Conservation (phyloP, 1,140 invertebrate species). For the Pygmarrhopalites habei region DNA sequence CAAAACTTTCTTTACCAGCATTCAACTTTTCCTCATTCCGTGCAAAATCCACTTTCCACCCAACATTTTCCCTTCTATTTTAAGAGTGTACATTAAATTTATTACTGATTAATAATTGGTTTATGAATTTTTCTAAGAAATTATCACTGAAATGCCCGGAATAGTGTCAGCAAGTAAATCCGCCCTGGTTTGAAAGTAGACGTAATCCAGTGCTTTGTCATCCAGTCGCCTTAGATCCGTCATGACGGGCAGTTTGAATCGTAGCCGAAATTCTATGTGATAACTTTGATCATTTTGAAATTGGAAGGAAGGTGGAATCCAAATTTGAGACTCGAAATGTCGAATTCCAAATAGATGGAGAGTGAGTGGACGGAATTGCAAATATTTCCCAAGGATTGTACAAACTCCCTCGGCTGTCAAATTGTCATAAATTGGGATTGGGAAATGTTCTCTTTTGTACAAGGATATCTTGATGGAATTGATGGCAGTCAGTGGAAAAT, state of each 20-base stretch:
- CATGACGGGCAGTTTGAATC: constrained; percentile 62
- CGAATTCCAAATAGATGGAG: constrained; percentile 67
- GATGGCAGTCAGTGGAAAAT: too few relatives aligned
- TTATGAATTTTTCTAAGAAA: too few relatives aligned
- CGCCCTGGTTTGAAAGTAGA: constrained; percentile 70
- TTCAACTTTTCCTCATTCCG: too few relatives aligned
- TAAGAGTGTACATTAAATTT: too few relatives aligned
- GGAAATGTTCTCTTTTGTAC: constrained; percentile 28
- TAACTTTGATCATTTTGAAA: constrained; percentile 48
- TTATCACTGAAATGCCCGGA: constrained; percentile 55
- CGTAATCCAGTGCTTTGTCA: constrained; percentile 68
- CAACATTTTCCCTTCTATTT: too few relatives aligned
- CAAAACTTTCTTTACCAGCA: too few relatives aligned
- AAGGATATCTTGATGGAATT: too few relatives aligned
- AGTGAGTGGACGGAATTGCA: constrained; percentile 63
- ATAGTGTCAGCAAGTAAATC: constrained; percentile 73
- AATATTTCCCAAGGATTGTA: constrained; percentile 54
- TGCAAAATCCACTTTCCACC: too few relatives aligned
- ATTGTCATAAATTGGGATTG: constrained; percentile 18
- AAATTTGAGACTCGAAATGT: constrained; percentile 50
- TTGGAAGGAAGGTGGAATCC: constrained; percentile 55
- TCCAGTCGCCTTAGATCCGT: constrained; percentile 60
- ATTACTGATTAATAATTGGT: too few relatives aligned
- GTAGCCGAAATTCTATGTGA: constrained; percentile 64
- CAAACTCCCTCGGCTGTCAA: constrained; percentile 28